A percentile compares a stretch with the other conserved stretches of the same genome.
Evolutionary conservation across 2,113 vertebrate species (phyloP).

Genomic region (Noctilio leporinus): DNA sequence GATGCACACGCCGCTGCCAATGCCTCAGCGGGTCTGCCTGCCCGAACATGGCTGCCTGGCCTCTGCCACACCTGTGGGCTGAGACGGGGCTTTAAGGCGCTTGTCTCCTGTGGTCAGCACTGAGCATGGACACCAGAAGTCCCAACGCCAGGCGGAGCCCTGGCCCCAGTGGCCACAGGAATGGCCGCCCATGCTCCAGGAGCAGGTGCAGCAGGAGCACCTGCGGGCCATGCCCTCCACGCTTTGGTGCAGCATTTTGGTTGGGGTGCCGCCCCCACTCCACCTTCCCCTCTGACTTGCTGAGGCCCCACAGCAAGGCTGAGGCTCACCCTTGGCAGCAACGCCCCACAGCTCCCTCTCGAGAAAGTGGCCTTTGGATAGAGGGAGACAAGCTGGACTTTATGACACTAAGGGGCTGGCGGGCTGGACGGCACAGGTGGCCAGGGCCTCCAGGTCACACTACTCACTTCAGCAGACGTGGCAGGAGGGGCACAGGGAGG

Average conservation of each 20-base stretch:
- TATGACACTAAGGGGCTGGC: neutral
- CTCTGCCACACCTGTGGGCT: neutral
- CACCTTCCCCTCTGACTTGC: neutral
- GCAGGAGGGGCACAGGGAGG: neutral
- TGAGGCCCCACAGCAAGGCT: neutral
- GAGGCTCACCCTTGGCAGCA: neutral
- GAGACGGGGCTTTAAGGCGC: constrained; percentile 72
- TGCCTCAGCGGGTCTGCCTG: neutral
- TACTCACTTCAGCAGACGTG: neutral
- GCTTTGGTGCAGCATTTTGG: constrained; percentile 69
- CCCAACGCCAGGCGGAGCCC: neutral
- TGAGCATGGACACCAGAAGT: neutral
- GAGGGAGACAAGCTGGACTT: constrained; percentile 57
- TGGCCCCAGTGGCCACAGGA: neutral
- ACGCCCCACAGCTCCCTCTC: neutral
- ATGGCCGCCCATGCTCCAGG: neutral
- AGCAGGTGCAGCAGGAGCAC: neutral
- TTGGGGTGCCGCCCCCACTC: neutral
- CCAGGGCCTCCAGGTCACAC: neutral
- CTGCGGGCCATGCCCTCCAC: neutral
- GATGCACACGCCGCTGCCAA: constrained; percentile 20
- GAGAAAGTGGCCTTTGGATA: constrained; percentile 67
- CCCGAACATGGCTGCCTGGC: neutral
- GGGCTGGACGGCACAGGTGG: neutral
- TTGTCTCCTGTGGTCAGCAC: constrained; percentile 13